Evolutionary conservation across 1,140 invertebrate genomes (phyloP).

Genomic region (Harlomillsia oculata): DNA sequence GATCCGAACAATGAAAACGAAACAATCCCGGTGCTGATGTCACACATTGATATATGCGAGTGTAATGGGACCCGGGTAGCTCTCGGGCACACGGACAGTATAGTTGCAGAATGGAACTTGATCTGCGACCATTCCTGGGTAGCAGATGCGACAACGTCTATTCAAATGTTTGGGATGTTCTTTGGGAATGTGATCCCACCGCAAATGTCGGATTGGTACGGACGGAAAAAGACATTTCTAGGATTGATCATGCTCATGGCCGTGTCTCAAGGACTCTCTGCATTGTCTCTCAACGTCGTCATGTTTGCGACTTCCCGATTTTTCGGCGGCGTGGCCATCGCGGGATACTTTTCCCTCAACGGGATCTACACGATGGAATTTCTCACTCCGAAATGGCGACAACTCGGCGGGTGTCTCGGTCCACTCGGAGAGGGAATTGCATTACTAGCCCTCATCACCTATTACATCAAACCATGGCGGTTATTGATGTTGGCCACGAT

Average conservation of each 20-base stretch:
- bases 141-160: conserved; percentile 17
- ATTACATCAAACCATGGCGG: conserved; percentile 28
- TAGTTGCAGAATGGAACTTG: conserved; percentile 21
- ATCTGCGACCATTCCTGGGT: conserved; percentile 25
- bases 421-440: conserved; percentile 31
- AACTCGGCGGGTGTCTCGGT: conserved; percentile 17
- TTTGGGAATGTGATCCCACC: conserved; percentile 25
- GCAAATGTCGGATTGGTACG: conserved; percentile 31
- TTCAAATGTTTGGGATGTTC: conserved; percentile 32
- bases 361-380: conserved; percentile 34
- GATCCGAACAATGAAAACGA: conserved; percentile 1
- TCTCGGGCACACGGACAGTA: background rate
- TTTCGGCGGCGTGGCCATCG: conserved; percentile 20
- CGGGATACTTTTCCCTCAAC: conserved; percentile 25
- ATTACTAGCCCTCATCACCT: conserved; percentile 24
- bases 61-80: conserved; percentile 19
- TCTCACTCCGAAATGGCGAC: conserved; percentile 30
- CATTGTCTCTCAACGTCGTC: conserved; percentile 16
- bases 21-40: background rate
- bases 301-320: conserved; percentile 26
- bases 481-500: conserved; percentile 14
- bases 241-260: conserved; percentile 23
- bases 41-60: conserved; percentile 8
- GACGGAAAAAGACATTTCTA: conserved; percentile 22
- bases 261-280: conserved; percentile 11